A percentile compares a stretch with the other conserved stretches of the same genome.
Conservation (phyloP, 2,888 invertebrate species). For the Seladonia tumulorum region DNA sequence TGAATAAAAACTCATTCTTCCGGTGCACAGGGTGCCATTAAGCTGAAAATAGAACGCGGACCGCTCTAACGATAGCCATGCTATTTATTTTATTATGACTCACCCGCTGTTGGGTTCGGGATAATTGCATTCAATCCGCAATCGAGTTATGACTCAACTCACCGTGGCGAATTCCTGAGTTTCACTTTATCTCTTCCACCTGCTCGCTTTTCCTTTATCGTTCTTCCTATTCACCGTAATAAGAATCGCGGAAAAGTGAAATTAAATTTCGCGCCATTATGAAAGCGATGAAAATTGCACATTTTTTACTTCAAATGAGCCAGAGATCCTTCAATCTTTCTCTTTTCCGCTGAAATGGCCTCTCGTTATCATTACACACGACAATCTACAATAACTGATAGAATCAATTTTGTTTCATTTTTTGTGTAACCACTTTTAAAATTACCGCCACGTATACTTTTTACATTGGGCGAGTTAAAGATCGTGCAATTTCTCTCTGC, state of each 20-base stretch:
- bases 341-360: background rate
- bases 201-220: background rate
- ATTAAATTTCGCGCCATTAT: background rate
- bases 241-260: slow-evolving; percentile 5
- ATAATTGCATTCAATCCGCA: slow-evolving; percentile 5
- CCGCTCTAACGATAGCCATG: background rate
- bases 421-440: background rate
- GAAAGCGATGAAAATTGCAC: background rate
- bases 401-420: background rate
- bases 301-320: background rate
- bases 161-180: background rate
- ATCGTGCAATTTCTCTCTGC: background rate
- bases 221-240: background rate
- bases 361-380: background rate
- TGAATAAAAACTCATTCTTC: background rate
- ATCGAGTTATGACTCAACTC: slow-evolving; percentile 3
- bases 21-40: background rate
- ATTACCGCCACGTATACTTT: background rate
- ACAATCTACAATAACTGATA: background rate
- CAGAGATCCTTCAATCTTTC: background rate
- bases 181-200: background rate
- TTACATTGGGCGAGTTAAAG: background rate
- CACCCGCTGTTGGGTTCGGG: background rate
- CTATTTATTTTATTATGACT: slow-evolving; percentile 7
- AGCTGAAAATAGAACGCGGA: background rate